Conservation (phyloP, 35 echinoderm and acorn worm genomes). For the Lytechinus pictus region DNA sequence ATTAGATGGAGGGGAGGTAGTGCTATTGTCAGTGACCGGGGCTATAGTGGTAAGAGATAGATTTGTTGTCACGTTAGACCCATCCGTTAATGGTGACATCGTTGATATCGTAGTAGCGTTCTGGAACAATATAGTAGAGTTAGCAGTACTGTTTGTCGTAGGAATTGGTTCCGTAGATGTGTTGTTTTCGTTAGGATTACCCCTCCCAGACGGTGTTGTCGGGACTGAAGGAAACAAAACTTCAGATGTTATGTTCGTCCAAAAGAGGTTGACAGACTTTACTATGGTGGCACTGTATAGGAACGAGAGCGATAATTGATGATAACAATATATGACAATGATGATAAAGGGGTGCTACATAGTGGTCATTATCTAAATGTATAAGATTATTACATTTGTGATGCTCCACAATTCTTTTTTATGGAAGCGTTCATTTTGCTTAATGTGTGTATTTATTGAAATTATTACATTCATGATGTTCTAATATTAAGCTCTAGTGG, state of each 20-base stretch:
- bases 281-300: constrained; percentile 31
- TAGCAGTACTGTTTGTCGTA: neutral
- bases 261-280: neutral
- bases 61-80: neutral
- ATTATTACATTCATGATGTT: too few relatives aligned
- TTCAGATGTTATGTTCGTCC: neutral
- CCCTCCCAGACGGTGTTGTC: neutral
- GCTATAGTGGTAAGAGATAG: too few relatives aligned
- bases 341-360: too few relatives aligned
- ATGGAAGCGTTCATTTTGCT: too few relatives aligned
- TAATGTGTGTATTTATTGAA: too few relatives aligned
- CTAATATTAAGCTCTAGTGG: too few relatives aligned
- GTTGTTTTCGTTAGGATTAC: neutral
- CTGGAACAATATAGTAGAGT: neutral
- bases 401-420: too few relatives aligned
- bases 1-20: neutral
- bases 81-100: neutral
- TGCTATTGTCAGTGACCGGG: neutral
- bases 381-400: too few relatives aligned
- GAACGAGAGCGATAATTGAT: neutral
- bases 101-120: neutral
- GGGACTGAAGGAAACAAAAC: neutral
- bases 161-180: neutral
- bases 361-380: too few relatives aligned
- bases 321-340: neutral